Conservation (phyloP, 2,797 vertebrate genomes). For the Rhadinocentrus ornatus region DNA sequence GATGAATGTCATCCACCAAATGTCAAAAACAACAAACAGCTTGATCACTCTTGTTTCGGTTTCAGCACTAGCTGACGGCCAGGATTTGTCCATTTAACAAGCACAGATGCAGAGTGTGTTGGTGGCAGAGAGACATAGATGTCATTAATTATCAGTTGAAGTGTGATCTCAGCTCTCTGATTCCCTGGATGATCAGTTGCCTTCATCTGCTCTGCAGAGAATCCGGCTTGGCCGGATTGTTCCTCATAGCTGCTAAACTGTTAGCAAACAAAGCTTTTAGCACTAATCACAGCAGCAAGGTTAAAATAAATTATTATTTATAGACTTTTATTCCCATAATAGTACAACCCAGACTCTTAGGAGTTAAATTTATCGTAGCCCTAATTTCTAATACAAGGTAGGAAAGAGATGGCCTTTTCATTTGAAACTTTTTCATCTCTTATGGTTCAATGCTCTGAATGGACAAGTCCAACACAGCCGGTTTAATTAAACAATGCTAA, state of each 20-base stretch:
- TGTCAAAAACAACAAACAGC: constrained; percentile 69
- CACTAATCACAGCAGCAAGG: neutral
- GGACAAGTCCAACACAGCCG: neutral
- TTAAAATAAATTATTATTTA: neutral
- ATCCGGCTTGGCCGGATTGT: neutral
- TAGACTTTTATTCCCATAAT: neutral
- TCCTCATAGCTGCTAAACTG: constrained; percentile 19
- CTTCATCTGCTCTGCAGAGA: constrained; percentile 37
- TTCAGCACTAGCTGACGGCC: constrained; percentile 27
- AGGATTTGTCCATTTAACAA: constrained; percentile 33
- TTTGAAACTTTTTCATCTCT: neutral
- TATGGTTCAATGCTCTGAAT: neutral
- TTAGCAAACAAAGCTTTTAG: constrained; percentile 8
- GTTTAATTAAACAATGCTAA: too few species aligned
- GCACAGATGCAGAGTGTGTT: constrained; percentile 20
- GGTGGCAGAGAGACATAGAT: constrained; percentile 25
- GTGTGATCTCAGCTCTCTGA: constrained; percentile 55
- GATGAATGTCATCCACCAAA: constrained; percentile 52
- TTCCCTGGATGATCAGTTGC: constrained; percentile 42
- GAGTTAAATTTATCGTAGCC: neutral
- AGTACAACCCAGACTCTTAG: neutral
- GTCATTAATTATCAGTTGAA: constrained; percentile 60
- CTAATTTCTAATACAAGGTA: neutral
- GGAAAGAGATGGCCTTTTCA: neutral
- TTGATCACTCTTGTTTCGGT: constrained; percentile 54